Percentiles rank a stretch among this genome's conserved stretches.
phyloP scores from a whole-genome alignment of 2,113 vertebrate genomes.

The Merops nubicus region DNA sequence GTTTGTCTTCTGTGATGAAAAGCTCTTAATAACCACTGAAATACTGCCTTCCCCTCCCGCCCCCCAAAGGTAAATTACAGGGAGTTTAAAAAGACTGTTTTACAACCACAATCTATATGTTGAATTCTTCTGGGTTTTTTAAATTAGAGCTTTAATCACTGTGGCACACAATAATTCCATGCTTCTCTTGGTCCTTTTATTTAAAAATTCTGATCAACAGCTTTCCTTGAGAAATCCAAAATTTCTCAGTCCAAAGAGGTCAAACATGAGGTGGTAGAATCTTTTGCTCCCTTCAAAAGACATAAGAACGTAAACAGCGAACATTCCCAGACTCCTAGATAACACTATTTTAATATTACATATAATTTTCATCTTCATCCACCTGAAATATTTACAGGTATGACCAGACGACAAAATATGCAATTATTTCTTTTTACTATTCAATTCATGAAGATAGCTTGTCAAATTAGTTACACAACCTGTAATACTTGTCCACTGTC shows the following conservation, averaged over 20 bases:
- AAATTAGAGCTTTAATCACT: not conserved
- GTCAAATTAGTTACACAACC: not conserved
- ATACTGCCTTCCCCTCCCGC: not conserved
- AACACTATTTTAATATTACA: not conserved
- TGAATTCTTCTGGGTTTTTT: not conserved
- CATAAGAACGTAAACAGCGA: not conserved
- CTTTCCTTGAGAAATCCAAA: not conserved
- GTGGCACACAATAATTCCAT: not conserved
- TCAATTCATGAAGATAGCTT: not conserved
- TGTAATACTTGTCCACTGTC: not conserved
- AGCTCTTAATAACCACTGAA: not conserved
- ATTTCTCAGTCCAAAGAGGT: not conserved
- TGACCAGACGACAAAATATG: not conserved
- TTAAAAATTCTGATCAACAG: not conserved
- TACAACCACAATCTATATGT: not conserved
- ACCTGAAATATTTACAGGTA: not conserved
- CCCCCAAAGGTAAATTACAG: not conserved
- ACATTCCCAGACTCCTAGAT: not conserved
- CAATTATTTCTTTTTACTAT: conserved; percentile 18
- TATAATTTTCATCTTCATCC: not conserved
- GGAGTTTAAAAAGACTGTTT: not conserved
- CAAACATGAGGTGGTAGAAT: not conserved
- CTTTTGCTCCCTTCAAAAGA: not conserved
- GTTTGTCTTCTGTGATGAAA: not conserved
- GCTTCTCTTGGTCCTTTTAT: not conserved